Conservation (phyloP, 1,140 invertebrate species). For the Polypedilum vanderplanki region DNA sequence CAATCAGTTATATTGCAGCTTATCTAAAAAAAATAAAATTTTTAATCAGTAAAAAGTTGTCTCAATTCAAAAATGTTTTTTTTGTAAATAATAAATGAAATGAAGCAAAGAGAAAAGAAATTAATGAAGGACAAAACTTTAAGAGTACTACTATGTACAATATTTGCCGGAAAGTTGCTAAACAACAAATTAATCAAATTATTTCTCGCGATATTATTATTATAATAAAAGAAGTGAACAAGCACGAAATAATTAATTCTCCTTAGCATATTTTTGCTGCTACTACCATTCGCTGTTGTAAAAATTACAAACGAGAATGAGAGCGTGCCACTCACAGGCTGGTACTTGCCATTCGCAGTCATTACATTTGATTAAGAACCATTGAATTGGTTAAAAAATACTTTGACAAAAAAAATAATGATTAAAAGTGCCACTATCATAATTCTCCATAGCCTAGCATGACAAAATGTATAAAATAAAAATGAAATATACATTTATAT, state of each 20-base stretch:
- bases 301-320: not conserved
- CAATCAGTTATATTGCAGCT: no score
- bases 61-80: no score
- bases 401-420: constrained; percentile 22
- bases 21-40: no score
- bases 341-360: not conserved
- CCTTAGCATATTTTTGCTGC: not conserved
- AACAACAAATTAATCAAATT: constrained; percentile 6
- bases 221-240: not conserved
- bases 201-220: not conserved
- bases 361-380: constrained; percentile 13
- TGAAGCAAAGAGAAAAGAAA: no score
- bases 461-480: not conserved
- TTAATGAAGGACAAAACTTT: no score
- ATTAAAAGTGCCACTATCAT: constrained; percentile 27
- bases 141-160: not conserved
- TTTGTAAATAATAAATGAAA: no score
- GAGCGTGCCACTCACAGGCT: not conserved
- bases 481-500: not conserved
- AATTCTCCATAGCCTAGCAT: not conserved
- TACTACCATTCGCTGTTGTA: no score
- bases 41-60: no score
- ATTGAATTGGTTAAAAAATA: constrained; percentile 8
- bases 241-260: constrained; percentile 14
- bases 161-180: not conserved